phyloP scores from a whole-genome alignment of 53 echinoderm and acorn worm species.

The Glandiceps talaboti region DNA sequence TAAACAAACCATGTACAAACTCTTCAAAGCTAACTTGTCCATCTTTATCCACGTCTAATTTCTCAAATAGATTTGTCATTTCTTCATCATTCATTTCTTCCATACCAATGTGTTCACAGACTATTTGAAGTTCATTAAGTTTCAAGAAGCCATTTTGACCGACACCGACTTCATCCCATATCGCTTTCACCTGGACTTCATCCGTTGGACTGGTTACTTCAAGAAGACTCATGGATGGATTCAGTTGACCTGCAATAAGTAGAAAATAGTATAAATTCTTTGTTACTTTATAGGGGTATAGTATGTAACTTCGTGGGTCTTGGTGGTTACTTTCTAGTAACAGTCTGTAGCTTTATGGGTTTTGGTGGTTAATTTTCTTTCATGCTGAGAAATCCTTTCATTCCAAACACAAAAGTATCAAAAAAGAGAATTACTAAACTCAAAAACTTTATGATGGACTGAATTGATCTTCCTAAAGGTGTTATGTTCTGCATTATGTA shows the following conservation, averaged over 20 bases:
- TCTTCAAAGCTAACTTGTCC: slow-evolving; percentile 83
- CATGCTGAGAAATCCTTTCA: too few species aligned
- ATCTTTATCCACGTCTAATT: slow-evolving; percentile 77
- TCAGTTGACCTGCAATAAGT: slow-evolving; percentile 58
- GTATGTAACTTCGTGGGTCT: too few species aligned
- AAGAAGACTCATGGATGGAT: slow-evolving; percentile 61
- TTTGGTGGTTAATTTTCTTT: too few species aligned
- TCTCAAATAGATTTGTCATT: slow-evolving; percentile 63
- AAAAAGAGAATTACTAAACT: too few species aligned
- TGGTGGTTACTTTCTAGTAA: too few species aligned
- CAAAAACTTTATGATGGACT: too few species aligned
- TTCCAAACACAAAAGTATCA: too few species aligned
- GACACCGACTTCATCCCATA: slow-evolving; percentile 92
- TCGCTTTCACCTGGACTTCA: slow-evolving; percentile 77
- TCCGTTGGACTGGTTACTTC: slow-evolving; percentile 55
- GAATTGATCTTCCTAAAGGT: too few species aligned
- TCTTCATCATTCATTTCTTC: slow-evolving; percentile 89
- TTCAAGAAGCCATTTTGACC: slow-evolving; percentile 76
- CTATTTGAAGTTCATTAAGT: slow-evolving; percentile 55
- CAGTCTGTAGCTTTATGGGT: too few species aligned
- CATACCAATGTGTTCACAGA: slow-evolving; percentile 99
- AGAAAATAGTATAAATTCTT: too few species aligned
- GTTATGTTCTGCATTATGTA: too few species aligned
- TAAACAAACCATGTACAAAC: slow-evolving; percentile 81
- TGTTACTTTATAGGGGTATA: too few species aligned